Base-by-base conservation (phyloP, 2,113 vertebrate genomes). In the Epinephelus lanceolatus region DNA sequence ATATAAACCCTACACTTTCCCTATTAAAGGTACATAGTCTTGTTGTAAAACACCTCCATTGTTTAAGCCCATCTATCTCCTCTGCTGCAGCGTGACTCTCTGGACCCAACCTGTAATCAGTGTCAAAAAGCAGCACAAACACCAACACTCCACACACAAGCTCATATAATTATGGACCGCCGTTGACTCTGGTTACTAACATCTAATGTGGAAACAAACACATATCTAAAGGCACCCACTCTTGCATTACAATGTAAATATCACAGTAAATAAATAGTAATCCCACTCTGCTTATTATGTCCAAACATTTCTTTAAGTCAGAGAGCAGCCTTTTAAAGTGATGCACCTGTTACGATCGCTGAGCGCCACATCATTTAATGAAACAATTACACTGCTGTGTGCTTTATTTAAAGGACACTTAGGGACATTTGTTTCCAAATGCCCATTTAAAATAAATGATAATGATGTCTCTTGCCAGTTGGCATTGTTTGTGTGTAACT, bases 111-210 rank as follows among this genome's bases (percentile, higher is more conserved):
- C 67, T 70, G 69, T 80, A 78, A 94, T 92, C 81, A 89, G 52
- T 85, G 88, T 87, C 81, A 88, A 78, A 89, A 72, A 71, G 47
- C 68, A 68, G 59, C 53, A 83, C 40, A 81, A 84, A 89, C 69
- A 76, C 42, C 59, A 84, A 78, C 77, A 81, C 77, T 18, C 14
- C 67, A 75, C 72, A 81, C 51, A 51, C 23, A 14, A 45, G 78
- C 37, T 78, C 53, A 86, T 83, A 59, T 81, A 86, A 88, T 87
- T 82, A 91, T 6, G 37, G 79, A 21, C 72, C 33, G 40, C 21
- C 49, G 25, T 56, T 76, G 21, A 10, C 25, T 71, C 10, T 74
- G 53, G 42, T 71, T 69, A 27, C 25, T 65, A 27, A 66, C 61
- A n/a, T 84, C 40, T 65, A 78, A 78, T 73, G 57, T 71, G 21